Evolutionary conservation across 2,888 invertebrate species (phyloP).

Genomic region (Osmoderma eremita): DNA sequence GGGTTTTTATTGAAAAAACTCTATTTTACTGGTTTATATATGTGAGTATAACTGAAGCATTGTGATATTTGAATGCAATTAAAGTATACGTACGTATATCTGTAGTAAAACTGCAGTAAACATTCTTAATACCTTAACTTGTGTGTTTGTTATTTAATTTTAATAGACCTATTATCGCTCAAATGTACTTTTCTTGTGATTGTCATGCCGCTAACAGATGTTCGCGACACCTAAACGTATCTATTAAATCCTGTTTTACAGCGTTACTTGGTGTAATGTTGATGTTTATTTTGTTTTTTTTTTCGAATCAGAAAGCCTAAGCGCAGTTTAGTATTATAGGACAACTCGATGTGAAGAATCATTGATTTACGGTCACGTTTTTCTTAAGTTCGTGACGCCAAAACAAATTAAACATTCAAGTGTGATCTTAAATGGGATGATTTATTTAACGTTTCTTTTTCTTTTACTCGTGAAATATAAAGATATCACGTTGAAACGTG

Average conservation of each 20-base stretch:
- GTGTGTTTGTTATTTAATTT: slow-evolving; percentile 1
- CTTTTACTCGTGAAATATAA: slow-evolving; percentile 5
- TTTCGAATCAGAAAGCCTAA: slow-evolving; percentile 8
- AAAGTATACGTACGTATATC: neutral
- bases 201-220: neutral
- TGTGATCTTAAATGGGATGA: slow-evolving; percentile 26
- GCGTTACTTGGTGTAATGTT: slow-evolving; percentile 1
- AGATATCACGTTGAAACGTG: slow-evolving; percentile 6
- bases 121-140: too few relatives aligned
- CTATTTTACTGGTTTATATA: too few relatives aligned
- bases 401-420: slow-evolving; percentile 34
- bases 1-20: too few relatives aligned
- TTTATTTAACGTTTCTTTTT: slow-evolving; percentile 14
- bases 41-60: too few relatives aligned
- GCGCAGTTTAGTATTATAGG: slow-evolving; percentile 14
- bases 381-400: slow-evolving; percentile 21
- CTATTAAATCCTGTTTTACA: slow-evolving; percentile 27
- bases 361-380: slow-evolving; percentile 34
- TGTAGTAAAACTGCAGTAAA: neutral
- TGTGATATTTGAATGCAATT: too few relatives aligned
- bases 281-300: slow-evolving; percentile 19
- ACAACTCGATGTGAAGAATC: slow-evolving; percentile 25
- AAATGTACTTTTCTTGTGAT: neutral
- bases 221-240: slow-evolving; percentile 13
- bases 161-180: slow-evolving; percentile 16